phyloP scores from a whole-genome alignment of 2,113 vertebrate genomes.

The Martes martes region DNA sequence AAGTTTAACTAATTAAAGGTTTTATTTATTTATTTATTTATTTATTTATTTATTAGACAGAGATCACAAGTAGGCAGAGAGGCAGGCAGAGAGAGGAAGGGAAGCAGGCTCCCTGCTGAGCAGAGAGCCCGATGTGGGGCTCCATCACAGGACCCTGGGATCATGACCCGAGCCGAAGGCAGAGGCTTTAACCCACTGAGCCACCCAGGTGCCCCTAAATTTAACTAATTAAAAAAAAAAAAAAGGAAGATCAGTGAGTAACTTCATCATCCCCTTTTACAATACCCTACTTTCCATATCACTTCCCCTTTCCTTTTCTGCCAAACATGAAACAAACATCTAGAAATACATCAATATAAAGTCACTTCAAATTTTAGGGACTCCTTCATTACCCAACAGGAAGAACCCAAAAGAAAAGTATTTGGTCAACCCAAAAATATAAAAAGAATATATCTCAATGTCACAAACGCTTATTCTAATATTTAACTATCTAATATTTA shows the following conservation, averaged over 20 bases:
- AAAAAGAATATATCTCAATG: background rate
- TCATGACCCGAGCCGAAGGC: too few relatives aligned
- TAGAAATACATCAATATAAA: background rate
- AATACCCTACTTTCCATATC: background rate
- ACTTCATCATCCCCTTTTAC: background rate
- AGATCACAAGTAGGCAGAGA: too few relatives aligned
- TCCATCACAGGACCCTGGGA: too few relatives aligned
- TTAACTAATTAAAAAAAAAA: background rate
- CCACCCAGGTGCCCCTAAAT: too few relatives aligned
- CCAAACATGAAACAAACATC: background rate
- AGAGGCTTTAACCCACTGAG: too few relatives aligned
- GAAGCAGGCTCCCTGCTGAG: too few relatives aligned
- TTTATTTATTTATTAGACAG: too few relatives aligned
- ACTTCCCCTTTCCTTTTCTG: background rate
- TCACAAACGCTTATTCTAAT: background rate
- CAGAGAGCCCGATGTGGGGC: too few relatives aligned
- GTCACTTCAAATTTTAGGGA: background rate
- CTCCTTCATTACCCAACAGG: background rate
- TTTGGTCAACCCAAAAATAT: background rate
- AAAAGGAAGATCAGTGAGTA: background rate
- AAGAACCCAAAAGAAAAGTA: background rate
- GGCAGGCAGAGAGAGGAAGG: too few relatives aligned
- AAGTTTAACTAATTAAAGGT: background rate
- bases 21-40: too few relatives aligned
- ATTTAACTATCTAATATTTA: background rate